These are phyloP conservation scores for Argyresthia goedartella DNA, from an alignment of 2,888 invertebrate species.

Conservation along the genomic window DNA sequence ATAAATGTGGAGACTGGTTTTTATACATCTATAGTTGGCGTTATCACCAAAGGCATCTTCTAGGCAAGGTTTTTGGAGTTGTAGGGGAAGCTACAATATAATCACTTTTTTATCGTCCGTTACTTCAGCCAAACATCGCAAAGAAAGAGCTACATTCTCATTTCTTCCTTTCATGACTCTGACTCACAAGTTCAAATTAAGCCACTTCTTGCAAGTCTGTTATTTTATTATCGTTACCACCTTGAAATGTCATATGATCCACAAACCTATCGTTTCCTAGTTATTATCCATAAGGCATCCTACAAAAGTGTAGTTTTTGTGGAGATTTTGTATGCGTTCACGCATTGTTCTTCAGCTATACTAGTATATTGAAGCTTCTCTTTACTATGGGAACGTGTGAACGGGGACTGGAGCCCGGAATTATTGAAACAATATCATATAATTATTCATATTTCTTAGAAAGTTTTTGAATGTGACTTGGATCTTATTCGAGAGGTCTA, in stretches of 20 bases:
- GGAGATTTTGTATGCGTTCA: background rate
- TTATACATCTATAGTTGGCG: too few relatives aligned
- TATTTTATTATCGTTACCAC: background rate
- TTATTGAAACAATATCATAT: background rate
- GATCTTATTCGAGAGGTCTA: background rate
- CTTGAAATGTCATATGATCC: background rate
- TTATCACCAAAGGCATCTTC: too few relatives aligned
- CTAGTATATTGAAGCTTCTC: background rate
- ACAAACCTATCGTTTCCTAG: background rate
- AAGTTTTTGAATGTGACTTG: background rate
- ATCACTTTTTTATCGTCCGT: too few relatives aligned
- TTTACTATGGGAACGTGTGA: constrained; percentile 13
- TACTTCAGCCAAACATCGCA: too few relatives aligned
- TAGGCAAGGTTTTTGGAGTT: too few relatives aligned
- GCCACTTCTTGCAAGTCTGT: background rate
- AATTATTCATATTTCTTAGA: background rate
- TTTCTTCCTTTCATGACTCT: too few relatives aligned
- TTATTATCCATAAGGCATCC: background rate
- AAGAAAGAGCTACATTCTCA: too few relatives aligned
- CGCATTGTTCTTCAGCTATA: background rate
- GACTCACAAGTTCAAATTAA: too few relatives aligned
- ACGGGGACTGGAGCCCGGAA: constrained; percentile 39
- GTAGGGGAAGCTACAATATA: too few relatives aligned
- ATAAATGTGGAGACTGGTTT: too few relatives aligned
- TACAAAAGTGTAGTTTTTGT: background rate